phyloP scores from a whole-genome alignment of 2,888 invertebrate species.

The Theodoxus fluviatilis region DNA sequence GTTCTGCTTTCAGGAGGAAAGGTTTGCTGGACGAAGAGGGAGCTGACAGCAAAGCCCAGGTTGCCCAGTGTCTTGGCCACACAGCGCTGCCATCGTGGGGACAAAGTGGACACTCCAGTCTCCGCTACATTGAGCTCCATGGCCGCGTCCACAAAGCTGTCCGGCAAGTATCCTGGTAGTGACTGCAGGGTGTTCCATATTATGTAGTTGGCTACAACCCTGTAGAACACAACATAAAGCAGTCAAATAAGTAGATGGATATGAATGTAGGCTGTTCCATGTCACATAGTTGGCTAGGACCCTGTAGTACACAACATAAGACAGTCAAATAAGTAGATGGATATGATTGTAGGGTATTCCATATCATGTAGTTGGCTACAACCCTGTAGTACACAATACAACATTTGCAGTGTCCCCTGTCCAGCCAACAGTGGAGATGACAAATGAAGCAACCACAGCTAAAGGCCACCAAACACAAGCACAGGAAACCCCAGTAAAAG shows the following conservation, averaged over 20 bases:
- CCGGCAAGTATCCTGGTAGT: slow-evolving; percentile 41
- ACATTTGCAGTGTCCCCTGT: too few species aligned
- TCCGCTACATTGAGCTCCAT: slow-evolving; percentile 41
- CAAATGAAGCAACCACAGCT: too few species aligned
- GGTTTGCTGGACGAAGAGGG: slow-evolving; percentile 48
- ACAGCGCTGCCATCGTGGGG: slow-evolving; percentile 49
- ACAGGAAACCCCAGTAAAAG: too few species aligned
- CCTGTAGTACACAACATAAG: too few species aligned
- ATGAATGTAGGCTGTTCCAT: neutral
- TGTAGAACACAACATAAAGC: slow-evolving; percentile 32
- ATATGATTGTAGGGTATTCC: slow-evolving; percentile 38
- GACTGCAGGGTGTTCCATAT: slow-evolving; percentile 41
- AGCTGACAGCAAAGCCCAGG: slow-evolving; percentile 50
- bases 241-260: neutral
- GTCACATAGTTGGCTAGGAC: neutral
- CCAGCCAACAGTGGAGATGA: too few species aligned
- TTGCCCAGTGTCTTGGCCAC: slow-evolving; percentile 34
- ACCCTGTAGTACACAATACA: slow-evolving; percentile 42
- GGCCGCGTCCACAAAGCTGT: slow-evolving; percentile 38
- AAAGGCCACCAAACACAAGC: too few species aligned
- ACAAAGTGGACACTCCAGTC: slow-evolving; percentile 37
- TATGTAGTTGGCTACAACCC: slow-evolving; percentile 52
- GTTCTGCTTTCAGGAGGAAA: slow-evolving; percentile 45
- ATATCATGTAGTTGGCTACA: slow-evolving; percentile 52
- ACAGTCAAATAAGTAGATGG: neutral